These are phyloP conservation scores for Sphaerophoria taeniata DNA, from an alignment of 2,888 invertebrate species.

Conservation along the genomic window DNA sequence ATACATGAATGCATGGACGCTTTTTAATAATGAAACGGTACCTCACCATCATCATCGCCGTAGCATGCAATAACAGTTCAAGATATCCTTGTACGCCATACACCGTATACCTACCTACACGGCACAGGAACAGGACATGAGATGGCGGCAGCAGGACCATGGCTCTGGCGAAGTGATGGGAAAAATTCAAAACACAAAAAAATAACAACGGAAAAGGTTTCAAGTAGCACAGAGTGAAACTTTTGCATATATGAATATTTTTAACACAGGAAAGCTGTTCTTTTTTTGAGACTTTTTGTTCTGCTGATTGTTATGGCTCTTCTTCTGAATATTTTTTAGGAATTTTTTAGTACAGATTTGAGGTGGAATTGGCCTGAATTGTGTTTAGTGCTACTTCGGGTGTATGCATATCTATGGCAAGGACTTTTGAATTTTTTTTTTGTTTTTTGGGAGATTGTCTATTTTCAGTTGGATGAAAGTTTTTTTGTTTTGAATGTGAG, in stretches of 20 bases:
- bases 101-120: slow-evolving; percentile 22
- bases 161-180: slow-evolving; percentile 9
- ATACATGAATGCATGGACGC: slow-evolving; percentile 77
- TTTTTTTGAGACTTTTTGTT: slow-evolving; percentile 22
- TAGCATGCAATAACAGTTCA: slow-evolving; percentile 70
- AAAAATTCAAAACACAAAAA: slow-evolving; percentile 52
- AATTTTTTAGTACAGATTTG: slow-evolving; percentile 66
- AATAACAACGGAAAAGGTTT: slow-evolving; percentile 57
- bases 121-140: slow-evolving; percentile 50
- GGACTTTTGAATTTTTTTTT: slow-evolving; percentile 41
- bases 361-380: slow-evolving; percentile 71
- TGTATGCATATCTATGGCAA: slow-evolving; percentile 52
- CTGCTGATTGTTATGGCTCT: slow-evolving; percentile 16
- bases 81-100: slow-evolving; percentile 68
- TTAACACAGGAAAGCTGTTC: slow-evolving; percentile 47
- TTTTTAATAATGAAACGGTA: slow-evolving; percentile 76
- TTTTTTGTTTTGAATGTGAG: slow-evolving; percentile 55
- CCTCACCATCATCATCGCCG: slow-evolving; percentile 38
- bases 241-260: slow-evolving; percentile 75
- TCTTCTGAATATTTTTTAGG: slow-evolving; percentile 55
- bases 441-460: background rate
- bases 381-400: slow-evolving; percentile 55
- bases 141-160: slow-evolving; percentile 49
- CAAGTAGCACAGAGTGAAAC: slow-evolving; percentile 70
- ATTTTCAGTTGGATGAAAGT: slow-evolving; percentile 15